Conservation (phyloP, 2,113 vertebrate species). For the Catharus minimus region DNA sequence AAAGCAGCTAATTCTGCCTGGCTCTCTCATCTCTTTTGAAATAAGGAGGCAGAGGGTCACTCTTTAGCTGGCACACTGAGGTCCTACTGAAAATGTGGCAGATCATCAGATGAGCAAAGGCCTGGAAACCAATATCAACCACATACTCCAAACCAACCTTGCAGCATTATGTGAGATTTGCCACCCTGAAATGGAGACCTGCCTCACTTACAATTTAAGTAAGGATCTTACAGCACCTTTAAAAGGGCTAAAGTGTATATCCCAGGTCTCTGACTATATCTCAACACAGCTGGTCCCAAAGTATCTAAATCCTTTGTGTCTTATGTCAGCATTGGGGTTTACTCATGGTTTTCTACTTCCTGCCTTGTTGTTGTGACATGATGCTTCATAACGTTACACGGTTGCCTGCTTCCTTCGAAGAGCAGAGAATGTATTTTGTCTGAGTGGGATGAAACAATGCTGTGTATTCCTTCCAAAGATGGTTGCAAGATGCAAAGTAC, state of each 20-base stretch:
- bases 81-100: neutral
- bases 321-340: neutral
- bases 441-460: conserved; percentile 15
- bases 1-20: neutral
- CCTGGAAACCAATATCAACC: neutral
- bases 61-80: neutral
- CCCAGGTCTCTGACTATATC: neutral
- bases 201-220: neutral
- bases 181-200: neutral
- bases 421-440: neutral
- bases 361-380: neutral
- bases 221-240: neutral
- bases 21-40: neutral
- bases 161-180: accelerated
- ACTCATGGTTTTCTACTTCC: neutral
- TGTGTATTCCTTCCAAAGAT: neutral
- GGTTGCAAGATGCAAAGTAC: neutral
- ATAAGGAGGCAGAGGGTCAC: neutral
- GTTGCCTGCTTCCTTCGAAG: neutral
- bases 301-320: neutral
- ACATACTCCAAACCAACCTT: neutral
- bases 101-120: neutral
- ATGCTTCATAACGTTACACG: neutral
- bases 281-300: neutral
- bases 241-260: neutral